phyloP scores from a whole-genome alignment of 2,888 invertebrate species.

The Himalopsyche anomala region DNA sequence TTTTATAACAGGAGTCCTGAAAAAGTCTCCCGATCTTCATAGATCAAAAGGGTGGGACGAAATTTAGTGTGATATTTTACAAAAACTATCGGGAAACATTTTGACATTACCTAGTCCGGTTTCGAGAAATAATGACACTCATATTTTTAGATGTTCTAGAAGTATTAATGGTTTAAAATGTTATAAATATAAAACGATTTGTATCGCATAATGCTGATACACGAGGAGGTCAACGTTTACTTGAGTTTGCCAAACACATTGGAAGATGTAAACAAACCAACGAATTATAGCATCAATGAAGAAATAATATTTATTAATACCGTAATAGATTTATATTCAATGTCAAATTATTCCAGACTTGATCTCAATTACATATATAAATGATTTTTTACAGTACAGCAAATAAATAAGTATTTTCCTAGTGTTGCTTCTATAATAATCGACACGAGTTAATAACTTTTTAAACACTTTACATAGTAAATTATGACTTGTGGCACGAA shows the following conservation, averaged over 20 bases:
- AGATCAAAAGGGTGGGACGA: background rate
- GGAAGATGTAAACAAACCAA: constrained; percentile 42
- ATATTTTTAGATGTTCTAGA: background rate
- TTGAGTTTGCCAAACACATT: constrained; percentile 31
- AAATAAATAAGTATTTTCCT: too few relatives aligned
- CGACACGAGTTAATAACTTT: too few relatives aligned
- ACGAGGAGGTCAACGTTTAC: constrained; percentile 43
- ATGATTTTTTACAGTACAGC: too few relatives aligned
- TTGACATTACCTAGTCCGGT: background rate
- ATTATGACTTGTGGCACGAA: too few relatives aligned
- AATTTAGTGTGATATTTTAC: background rate
- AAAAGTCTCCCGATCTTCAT: too few relatives aligned
- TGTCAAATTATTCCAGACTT: background rate
- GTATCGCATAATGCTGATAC: constrained; percentile 20
- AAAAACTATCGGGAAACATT: background rate
- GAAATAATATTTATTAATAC: constrained; percentile 25
- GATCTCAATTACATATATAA: background rate
- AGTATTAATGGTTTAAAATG: background rate
- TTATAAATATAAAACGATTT: constrained; percentile 12
- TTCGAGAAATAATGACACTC: background rate
- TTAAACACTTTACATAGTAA: too few relatives aligned
- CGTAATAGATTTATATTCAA: background rate
- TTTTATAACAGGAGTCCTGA: too few relatives aligned
- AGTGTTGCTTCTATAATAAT: too few relatives aligned
- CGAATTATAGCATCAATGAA: constrained; percentile 11